Conservation (phyloP, 2,113 vertebrate species). For the Oenanthe oenanthe region DNA sequence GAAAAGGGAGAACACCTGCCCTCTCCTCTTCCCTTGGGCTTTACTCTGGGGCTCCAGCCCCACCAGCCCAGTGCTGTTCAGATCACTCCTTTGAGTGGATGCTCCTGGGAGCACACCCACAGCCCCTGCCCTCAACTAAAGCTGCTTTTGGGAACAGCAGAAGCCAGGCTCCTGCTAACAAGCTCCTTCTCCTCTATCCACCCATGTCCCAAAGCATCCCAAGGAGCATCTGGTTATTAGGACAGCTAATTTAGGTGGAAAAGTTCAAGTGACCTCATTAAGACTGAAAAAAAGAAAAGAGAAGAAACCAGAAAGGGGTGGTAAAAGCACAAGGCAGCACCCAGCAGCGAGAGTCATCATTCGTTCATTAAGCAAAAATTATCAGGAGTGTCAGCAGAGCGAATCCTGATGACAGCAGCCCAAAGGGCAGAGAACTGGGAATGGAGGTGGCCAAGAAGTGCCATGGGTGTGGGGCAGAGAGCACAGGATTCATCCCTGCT, state of each 20-base stretch:
- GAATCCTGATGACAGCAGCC: not conserved
- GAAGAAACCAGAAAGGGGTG: not conserved
- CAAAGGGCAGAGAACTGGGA: not conserved
- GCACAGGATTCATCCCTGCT: not conserved
- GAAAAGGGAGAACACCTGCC: not conserved
- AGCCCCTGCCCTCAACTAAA: not conserved
- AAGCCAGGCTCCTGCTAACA: not conserved
- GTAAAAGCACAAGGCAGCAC: not conserved
- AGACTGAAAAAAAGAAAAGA: not conserved
- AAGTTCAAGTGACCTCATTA: slow-evolving; percentile 32
- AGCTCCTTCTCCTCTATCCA: not conserved
- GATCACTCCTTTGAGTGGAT: not conserved
- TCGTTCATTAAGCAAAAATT: not conserved
- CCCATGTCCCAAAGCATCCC: not conserved
- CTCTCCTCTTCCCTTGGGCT: not conserved
- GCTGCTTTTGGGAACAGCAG: not conserved
- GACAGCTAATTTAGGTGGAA: slow-evolving; percentile 14
- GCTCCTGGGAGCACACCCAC: not conserved
- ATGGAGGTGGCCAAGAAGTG: fast-evolving
- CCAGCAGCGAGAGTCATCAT: not conserved
- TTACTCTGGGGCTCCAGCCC: not conserved
- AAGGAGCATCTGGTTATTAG: slow-evolving; percentile 16
- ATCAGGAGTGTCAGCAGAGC: not conserved
- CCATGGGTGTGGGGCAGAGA: fast-evolving
- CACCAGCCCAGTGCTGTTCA: not conserved